Percentiles rank a stretch among this genome's conserved stretches.
These are phyloP conservation scores for Euura saliciscinereae DNA, from an alignment of 1,140 invertebrate species.

Conservation along the genomic window DNA sequence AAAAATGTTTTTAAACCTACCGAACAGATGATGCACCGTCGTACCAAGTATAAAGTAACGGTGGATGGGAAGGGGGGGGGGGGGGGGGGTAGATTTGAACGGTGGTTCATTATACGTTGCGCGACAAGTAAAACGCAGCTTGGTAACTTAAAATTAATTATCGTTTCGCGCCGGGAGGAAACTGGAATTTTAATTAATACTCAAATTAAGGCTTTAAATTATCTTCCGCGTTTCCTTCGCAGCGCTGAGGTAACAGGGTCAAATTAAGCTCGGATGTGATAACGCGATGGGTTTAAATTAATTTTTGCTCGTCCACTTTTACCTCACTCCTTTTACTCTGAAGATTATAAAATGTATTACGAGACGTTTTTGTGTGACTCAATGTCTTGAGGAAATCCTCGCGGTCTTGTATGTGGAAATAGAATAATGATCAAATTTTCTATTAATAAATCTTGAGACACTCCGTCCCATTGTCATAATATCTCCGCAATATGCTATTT, in stretches of 20 bases:
- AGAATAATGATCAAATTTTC: too few relatives aligned
- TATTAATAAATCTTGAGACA: too few relatives aligned
- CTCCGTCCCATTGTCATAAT: slow-evolving; percentile 4
- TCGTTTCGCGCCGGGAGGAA: neutral
- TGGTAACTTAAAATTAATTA: neutral
- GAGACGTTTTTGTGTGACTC: neutral
- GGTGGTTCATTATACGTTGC: neutral
- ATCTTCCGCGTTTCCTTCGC: neutral
- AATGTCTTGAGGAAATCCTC: too few relatives aligned
- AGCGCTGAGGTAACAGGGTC: too few relatives aligned
- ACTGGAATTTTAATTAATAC: neutral
- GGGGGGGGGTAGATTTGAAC: neutral
- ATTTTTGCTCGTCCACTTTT: neutral
- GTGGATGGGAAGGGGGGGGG: neutral
- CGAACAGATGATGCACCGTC: too few relatives aligned
- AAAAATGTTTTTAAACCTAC: too few relatives aligned
- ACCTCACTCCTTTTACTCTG: too few relatives aligned
- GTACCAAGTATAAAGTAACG: too few relatives aligned
- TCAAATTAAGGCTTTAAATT: neutral
- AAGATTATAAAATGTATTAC: neutral
- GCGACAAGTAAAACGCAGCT: neutral
- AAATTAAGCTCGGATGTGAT: neutral
- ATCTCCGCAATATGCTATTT: neutral
- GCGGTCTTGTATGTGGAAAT: too few relatives aligned
- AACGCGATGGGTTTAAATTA: neutral